Base-by-base conservation (phyloP, 2,113 vertebrate species). In the Cranoglanis bouderius region DNA sequence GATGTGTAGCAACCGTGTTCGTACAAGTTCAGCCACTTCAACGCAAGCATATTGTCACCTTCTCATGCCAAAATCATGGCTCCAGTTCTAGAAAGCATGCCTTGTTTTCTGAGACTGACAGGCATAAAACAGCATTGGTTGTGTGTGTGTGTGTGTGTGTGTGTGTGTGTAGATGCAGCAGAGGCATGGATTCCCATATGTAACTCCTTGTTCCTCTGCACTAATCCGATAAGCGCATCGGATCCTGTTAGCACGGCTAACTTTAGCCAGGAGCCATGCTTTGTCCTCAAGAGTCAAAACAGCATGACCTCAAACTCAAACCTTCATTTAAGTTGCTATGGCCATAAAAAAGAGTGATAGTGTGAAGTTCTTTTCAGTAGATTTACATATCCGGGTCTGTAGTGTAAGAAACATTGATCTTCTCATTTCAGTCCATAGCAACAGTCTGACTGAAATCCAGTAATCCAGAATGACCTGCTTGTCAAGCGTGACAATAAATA, bases 391-490 rank as follows among this genome's bases (percentile, higher is more conserved):
- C 24, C 51, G n/a, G 3, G 14, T 57, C 2, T 43, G 86, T 85
- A 80, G 87, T 12, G 61, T 26, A 46, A 43, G 88, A 55, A 63
- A 51, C 21, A 61, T 32, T 12, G 85, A 0, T 84, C 72, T 82
- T 89, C 90, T 92, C 49, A 86, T 90, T 78, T 81, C n/a, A 90
- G 86, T 53, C 89, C 35, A 90, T 91, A 83, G 78, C 87, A 93
- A 92, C 90, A 82, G 61, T 92, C 88, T 83, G 92, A 92, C 90
- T 92, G 92, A 95, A 97, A 97, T 96, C 94, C 72, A 92, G 92
- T 95, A 94, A 94, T 96, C 95, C 95, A 92, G 92, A 93, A 94
- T 94, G 94, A 94, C 93, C 94, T 92, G 91, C 93, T 13, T 96
- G 95, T 90, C 92, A 90, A 88, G 91, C 65, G 88, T 82, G 90